These are phyloP conservation scores for Cerastis leucographa DNA, from an alignment of 2,888 invertebrate genomes.

Conservation along the genomic window DNA sequence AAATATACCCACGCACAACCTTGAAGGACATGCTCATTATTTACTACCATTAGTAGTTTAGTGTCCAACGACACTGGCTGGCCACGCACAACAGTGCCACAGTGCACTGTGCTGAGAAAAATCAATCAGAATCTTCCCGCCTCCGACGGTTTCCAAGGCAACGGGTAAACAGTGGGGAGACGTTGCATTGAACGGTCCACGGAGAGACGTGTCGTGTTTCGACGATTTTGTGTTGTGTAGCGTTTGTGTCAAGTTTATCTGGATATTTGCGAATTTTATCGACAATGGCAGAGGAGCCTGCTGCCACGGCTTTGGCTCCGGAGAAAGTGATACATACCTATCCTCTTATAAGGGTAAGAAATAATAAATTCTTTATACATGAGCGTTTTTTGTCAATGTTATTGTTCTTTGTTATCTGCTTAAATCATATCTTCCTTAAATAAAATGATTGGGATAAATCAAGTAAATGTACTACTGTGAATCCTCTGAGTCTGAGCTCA, in stretches of 20 bases:
- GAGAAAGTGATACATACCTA: constrained; percentile 95
- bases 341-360: constrained; percentile 94
- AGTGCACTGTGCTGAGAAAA: constrained; percentile 81
- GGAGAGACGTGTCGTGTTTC: constrained; percentile 72
- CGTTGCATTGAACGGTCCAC: constrained; percentile 72
- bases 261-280: constrained; percentile 55
- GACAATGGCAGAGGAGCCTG: constrained; percentile 84
- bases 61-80: constrained; percentile 65
- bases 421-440: neutral
- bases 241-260: constrained; percentile 43
- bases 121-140: constrained; percentile 88
- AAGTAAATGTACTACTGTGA: neutral
- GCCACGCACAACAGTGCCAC: constrained; percentile 65
- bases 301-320: constrained; percentile 83
- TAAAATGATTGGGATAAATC: neutral
- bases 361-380: constrained; percentile 1
- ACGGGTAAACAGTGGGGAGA: constrained; percentile 89
- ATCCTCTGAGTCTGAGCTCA: neutral
- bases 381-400: constrained; percentile 24
- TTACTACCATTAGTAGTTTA: constrained; percentile 65
- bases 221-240: constrained; percentile 56
- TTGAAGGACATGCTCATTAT: constrained; percentile 58
- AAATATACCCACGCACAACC: constrained; percentile 67
- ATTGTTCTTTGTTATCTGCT: constrained; percentile 12
- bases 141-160: constrained; percentile 87